These are phyloP conservation scores for Intellagama lesueurii DNA, from an alignment of 2,797 vertebrate species.

Conservation along the genomic window DNA sequence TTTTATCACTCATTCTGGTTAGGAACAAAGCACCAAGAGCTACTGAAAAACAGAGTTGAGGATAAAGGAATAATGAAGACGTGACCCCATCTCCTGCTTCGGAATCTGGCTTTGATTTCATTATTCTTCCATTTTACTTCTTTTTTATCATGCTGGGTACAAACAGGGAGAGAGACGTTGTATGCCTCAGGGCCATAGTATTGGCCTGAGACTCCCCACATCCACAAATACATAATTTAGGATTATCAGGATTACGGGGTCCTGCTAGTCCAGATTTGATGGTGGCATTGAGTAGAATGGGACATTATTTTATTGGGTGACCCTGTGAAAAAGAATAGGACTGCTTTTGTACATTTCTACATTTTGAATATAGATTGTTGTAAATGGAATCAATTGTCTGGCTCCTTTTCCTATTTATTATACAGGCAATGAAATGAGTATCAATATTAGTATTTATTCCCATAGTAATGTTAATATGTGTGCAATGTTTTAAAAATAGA, in stretches of 20 bases:
- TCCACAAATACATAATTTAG: neutral
- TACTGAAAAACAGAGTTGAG: neutral
- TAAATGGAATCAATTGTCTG: neutral
- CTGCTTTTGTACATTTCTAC: neutral
- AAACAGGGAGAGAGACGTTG: too few species aligned
- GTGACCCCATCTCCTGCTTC: too few species aligned
- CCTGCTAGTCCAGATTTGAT: neutral
- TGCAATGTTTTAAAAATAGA: neutral
- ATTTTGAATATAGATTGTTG: neutral
- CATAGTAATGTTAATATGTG: neutral
- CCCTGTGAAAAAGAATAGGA: neutral
- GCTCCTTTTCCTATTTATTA: neutral
- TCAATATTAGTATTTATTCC: neutral
- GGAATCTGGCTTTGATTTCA: too few species aligned
- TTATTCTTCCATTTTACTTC: too few species aligned
- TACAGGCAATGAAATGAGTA: neutral
- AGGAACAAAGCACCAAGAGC: neutral
- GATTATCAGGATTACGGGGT: neutral
- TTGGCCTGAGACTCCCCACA: neutral
- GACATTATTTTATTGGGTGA: neutral
- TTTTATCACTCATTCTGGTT: neutral
- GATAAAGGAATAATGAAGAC: neutral
- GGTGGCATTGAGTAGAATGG: neutral
- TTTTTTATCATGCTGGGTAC: too few species aligned
- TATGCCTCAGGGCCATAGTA: neutral